These are phyloP conservation scores for Oxyura jamaicensis DNA, from an alignment of 2,113 vertebrate species.

Conservation along the genomic window DNA sequence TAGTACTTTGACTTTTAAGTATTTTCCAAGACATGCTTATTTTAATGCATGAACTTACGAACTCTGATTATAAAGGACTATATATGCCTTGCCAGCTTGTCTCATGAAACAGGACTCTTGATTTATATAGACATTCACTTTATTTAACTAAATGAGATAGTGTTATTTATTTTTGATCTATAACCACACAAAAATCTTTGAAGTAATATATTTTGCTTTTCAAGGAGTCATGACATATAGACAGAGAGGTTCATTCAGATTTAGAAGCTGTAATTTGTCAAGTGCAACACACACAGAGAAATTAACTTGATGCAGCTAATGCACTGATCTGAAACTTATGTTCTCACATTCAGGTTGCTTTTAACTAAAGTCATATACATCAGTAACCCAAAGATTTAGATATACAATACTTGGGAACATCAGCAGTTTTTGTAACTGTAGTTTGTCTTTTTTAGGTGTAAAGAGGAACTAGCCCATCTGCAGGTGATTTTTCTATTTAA, in stretches of 20 bases:
- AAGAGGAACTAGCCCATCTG: neutral
- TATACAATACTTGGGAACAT: constrained; percentile 7
- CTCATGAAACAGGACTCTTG: constrained; percentile 8
- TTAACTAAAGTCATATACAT: constrained; percentile 1
- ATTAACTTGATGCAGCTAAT: constrained; percentile 58
- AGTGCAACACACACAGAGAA: constrained; percentile 19
- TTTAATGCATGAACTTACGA: neutral
- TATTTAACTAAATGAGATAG: constrained; percentile 60
- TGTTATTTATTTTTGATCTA: constrained; percentile 67
- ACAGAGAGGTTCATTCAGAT: constrained; percentile 31
- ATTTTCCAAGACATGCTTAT: neutral
- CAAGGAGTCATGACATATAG: constrained; percentile 23
- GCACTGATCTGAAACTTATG: neutral
- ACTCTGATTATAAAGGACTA: neutral
- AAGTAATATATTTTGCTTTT: constrained; percentile 61
- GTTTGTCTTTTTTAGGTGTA: constrained; percentile 28
- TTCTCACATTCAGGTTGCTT: neutral
- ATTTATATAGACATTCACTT: constrained; percentile 62
- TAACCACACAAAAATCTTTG: constrained; percentile 46
- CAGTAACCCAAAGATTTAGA: neutral
- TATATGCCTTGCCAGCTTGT: neutral
- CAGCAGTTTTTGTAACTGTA: constrained; percentile 18
- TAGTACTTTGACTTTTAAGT: neutral
- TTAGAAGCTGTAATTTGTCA: constrained; percentile 60
- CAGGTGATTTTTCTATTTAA: neutral